Evolutionary conservation across 2,113 vertebrate genomes (phyloP).

Genomic region (mouse (Mus musculus)): GRCm39 chr8:99876501-99877000

Average conservation of each 20-base stretch:
- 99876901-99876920: neutral
- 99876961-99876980: neutral
- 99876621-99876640: neutral
- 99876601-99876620: neutral
- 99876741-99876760: neutral
- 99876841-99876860: neutral
- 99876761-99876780: neutral
- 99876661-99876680: neutral
- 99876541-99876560: neutral
- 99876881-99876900: neutral
- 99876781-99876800: neutral
- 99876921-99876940: neutral
- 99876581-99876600: neutral
- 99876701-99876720: slow-evolving; percentile 24
- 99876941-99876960: neutral
- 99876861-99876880: neutral
- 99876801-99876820: too few relatives aligned
- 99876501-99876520: neutral
- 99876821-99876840: neutral
- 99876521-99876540: neutral
- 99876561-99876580: neutral
- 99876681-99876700: neutral
- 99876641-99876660: neutral
- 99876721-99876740: neutral
- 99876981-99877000: neutral